A percentile compares a stretch with the other conserved stretches of the same genome.
These are phyloP conservation scores for Drosophila burlai DNA, from an alignment of 1,140 invertebrate species.

Conservation along the genomic window DNA sequence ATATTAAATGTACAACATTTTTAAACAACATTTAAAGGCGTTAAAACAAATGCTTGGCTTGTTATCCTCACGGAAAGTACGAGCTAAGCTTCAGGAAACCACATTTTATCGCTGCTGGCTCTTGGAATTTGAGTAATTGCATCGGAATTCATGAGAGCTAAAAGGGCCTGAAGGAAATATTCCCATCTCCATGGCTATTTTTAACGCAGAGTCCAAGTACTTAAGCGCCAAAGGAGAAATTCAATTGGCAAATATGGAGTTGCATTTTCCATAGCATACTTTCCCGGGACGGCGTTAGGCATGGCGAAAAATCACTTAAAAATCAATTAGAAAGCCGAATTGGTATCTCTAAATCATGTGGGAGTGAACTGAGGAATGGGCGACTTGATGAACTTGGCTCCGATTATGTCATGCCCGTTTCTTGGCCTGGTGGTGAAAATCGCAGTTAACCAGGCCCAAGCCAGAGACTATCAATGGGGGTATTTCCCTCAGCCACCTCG, in stretches of 20 bases:
- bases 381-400: conserved; percentile 50
- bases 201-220: neutral
- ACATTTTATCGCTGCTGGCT: neutral
- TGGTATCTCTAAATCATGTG: neutral
- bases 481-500: conserved; percentile 2
- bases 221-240: neutral
- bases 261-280: conserved; percentile 7
- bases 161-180: neutral
- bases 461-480: conserved; percentile 41
- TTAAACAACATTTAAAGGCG: no score
- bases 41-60: neutral
- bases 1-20: no score
- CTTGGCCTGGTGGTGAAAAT: conserved; percentile 30
- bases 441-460: conserved; percentile 40
- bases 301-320: neutral
- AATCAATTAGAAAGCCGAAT: neutral
- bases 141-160: neutral
- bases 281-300: neutral
- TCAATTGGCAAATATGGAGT: neutral
- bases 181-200: neutral
- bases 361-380: conserved; percentile 7
- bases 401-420: conserved; percentile 44
- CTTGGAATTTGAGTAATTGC: conserved; percentile 4
- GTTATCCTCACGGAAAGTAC: neutral
- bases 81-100: neutral